Evolutionary conservation across 2,888 invertebrate genomes (phyloP), one percentile per base, ranked within the genome.

Genomic region (Drosophila mimica): DNA sequence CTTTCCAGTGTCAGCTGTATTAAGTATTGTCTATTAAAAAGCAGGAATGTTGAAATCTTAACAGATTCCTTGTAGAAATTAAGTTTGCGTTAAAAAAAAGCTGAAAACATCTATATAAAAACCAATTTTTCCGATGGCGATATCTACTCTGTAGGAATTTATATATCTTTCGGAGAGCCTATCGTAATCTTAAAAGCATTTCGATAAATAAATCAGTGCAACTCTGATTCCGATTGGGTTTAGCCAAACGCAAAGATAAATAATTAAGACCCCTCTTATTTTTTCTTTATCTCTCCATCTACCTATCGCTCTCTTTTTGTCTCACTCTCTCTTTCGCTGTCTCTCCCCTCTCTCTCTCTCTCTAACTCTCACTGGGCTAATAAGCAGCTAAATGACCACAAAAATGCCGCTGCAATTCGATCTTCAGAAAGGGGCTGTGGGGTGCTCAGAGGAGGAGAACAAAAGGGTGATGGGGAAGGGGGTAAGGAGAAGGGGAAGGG

Each of bases 371-470:
- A 49, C 31, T 52, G 38, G 60, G 53, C 66, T 76, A 83, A 80
- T 78, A 71, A 70, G 54, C 72, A 65, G 73, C 60, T 78, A 79
- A 82, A 82, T 81, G 81, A 85, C 85, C 85, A 88, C 88, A 85
- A 81, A 85, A 83, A 88, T 88, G 85, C 62, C 51, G 69, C 60
- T 38, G 73, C 46, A 25, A n/a, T 34, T 4, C 9, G 20, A 49
- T 36, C 59, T 49, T 34, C 34, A n/a, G 13, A 48, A 28, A n/a
- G 36, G 40, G 4, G 17, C 17, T 38, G 17, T 36, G 36, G n/a
- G n/a, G 2, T n/a, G n/a, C 2, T 3, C 7, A 38, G 7, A 46
- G 48, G 43, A 34, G 46, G 15, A 25, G 2, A 17, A 13, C 46
- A 30, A 49, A 17, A n/a, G 33, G 52, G 51, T 25, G 25, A 25